phyloP scores from a whole-genome alignment of 2,888 invertebrate species.

The Platycheirus albimanus region DNA sequence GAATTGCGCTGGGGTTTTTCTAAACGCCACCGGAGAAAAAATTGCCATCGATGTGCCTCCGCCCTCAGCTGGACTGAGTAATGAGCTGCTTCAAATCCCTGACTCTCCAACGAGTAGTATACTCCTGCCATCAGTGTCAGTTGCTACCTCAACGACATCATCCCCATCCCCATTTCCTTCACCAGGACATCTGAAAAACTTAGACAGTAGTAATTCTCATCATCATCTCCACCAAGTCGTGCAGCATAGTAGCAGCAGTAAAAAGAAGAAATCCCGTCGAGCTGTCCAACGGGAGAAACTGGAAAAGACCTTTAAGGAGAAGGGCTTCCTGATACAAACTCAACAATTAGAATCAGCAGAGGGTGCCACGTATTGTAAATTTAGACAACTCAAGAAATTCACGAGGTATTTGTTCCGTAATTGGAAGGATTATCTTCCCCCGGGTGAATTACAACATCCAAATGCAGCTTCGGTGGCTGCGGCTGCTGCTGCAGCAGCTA shows the following conservation, averaged over 20 bases:
- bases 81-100: constrained; percentile 81
- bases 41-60: constrained; percentile 80
- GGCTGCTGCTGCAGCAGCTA: constrained; percentile 76
- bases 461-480: constrained; percentile 75
- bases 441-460: constrained; percentile 84
- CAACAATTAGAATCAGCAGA: constrained; percentile 96
- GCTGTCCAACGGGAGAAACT: constrained; percentile 93
- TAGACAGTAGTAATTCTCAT: constrained; percentile 59
- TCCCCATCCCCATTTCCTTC: constrained; percentile 74
- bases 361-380: constrained; percentile 96
- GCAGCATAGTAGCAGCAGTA: constrained; percentile 75
- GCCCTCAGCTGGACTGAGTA: constrained; percentile 80
- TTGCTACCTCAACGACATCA: constrained; percentile 54
- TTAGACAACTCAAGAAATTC: constrained; percentile 94
- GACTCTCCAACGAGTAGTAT: constrained; percentile 79
- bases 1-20: constrained; percentile 83
- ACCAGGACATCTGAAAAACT: constrained; percentile 47
- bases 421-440: constrained; percentile 96
- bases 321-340: constrained; percentile 95
- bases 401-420: constrained; percentile 95
- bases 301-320: constrained; percentile 96
- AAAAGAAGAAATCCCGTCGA: constrained; percentile 90
- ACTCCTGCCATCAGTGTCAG: constrained; percentile 75
- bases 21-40: constrained; percentile 84
- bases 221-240: constrained; percentile 58